These are phyloP conservation scores for Chymomyza costata DNA, from an alignment of 1,140 invertebrate genomes.

Conservation along the genomic window DNA sequence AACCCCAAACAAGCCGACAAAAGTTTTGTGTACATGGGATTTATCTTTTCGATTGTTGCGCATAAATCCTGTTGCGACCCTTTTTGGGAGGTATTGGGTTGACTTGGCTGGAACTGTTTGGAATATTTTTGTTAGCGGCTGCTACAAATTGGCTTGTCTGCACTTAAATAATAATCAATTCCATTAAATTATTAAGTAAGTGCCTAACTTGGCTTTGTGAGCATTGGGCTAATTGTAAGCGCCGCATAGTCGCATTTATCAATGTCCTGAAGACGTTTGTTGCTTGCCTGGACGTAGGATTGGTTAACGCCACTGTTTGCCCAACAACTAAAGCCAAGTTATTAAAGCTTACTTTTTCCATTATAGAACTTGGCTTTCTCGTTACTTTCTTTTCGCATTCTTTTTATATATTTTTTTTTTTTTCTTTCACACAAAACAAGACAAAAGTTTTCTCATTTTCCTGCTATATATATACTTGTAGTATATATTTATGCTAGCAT, in stretches of 20 bases:
- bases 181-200: constrained; percentile 66
- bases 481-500: too few species aligned
- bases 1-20: constrained; percentile 9
- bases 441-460: constrained; percentile 65
- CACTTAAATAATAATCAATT: constrained; percentile 74
- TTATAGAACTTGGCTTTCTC: too few species aligned
- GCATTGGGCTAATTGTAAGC: constrained; percentile 50
- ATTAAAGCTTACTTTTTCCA: too few species aligned
- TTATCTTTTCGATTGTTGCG: constrained; percentile 23
- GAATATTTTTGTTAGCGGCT: neutral
- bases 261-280: too few species aligned
- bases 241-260: too few species aligned
- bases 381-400: neutral
- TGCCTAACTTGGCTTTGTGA: constrained; percentile 9
- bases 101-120: too few species aligned
- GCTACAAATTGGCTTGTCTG: constrained; percentile 49
- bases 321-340: neutral
- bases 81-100: neutral
- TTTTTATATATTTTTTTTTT: neutral
- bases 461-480: too few species aligned
- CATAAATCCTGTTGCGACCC: constrained; percentile 3
- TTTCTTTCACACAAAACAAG: neutral
- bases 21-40: constrained; percentile 26
- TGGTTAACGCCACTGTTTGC: neutral
- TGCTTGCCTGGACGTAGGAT: neutral